A percentile compares a stretch with the other conserved stretches of the same genome.
Conservation (phyloP, 2,888 invertebrate species). For the Aphidoletes aphidimyza region DNA sequence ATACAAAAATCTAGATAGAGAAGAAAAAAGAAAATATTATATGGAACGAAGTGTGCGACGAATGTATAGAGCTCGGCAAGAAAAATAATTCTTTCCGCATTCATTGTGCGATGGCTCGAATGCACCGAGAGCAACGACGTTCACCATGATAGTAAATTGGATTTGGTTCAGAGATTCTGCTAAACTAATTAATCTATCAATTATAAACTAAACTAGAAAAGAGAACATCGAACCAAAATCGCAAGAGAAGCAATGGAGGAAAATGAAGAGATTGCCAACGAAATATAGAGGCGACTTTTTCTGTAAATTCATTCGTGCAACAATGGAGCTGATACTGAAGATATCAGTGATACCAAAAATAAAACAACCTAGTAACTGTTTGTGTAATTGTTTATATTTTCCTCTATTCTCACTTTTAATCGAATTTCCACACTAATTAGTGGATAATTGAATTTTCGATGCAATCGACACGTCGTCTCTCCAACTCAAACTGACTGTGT, state of each 20-base stretch:
- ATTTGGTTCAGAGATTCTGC: conserved; percentile 40
- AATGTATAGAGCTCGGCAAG: not conserved
- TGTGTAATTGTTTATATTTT: conserved; percentile 24
- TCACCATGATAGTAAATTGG: not conserved
- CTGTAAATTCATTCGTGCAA: not conserved
- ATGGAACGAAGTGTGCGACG: no score
- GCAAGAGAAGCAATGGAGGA: not conserved
- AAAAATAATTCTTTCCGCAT: not conserved
- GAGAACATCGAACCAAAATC: no score
- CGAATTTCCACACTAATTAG: conserved; percentile 32
- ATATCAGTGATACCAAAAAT: not conserved
- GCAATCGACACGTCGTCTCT: conserved; percentile 24
- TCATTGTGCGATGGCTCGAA: not conserved
- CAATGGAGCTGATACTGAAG: not conserved
- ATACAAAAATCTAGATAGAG: not conserved
- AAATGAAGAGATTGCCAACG: not conserved
- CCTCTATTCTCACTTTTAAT: conserved; percentile 21
- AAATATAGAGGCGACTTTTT: conserved; percentile 18
- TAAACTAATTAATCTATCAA: conserved; percentile 52
- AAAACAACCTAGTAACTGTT: not conserved
- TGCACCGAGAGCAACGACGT: not conserved
- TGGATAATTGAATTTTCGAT: conserved; percentile 51
- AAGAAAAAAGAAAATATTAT: no score
- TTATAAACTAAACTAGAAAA: conserved; percentile 1
- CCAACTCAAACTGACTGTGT: not conserved